Conservation (phyloP, 2,888 invertebrate species). For the Drosophila parthenogenetica region DNA sequence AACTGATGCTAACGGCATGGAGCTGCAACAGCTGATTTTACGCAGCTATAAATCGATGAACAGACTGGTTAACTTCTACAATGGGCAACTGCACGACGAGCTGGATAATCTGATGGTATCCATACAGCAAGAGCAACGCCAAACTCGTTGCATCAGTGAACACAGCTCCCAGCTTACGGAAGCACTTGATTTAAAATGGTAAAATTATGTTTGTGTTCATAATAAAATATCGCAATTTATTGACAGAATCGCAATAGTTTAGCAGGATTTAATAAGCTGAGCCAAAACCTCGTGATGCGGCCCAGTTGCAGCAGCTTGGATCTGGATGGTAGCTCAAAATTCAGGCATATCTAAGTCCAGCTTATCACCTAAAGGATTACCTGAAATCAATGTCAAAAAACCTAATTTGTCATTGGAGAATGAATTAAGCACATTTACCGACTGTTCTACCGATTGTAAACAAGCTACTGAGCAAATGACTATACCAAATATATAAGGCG, state of each 20-base stretch:
- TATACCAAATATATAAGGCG: constrained; percentile 5
- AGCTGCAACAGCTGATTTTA: constrained; percentile 35
- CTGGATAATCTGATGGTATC: constrained; percentile 17
- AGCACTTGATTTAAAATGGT: constrained; percentile 42
- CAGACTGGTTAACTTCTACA: constrained; percentile 37
- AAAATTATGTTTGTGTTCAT: neutral
- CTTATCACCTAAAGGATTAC: neutral
- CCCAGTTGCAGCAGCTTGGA: constrained; percentile 43
- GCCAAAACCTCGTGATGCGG: constrained; percentile 9
- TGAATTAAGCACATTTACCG: neutral
- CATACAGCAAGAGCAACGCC: constrained; percentile 4
- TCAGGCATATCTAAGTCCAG: constrained; percentile 22
- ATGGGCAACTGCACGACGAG: constrained; percentile 40
- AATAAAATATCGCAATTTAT: neutral
- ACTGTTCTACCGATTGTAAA: constrained; percentile 2
- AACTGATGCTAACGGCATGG: constrained; percentile 16
- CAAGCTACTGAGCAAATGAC: constrained; percentile 9
- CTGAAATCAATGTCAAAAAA: neutral
- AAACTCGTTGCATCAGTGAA: constrained; percentile 19
- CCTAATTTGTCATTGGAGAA: neutral
- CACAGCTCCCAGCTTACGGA: constrained; percentile 46
- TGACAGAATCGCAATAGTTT: constrained; percentile 16
- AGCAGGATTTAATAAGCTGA: constrained; percentile 17
- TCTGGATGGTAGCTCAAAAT: constrained; percentile 11
- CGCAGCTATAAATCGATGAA: constrained; percentile 41